Base-by-base conservation (phyloP, 2,113 vertebrate genomes). In the Oplegnathus fasciatus region DNA sequence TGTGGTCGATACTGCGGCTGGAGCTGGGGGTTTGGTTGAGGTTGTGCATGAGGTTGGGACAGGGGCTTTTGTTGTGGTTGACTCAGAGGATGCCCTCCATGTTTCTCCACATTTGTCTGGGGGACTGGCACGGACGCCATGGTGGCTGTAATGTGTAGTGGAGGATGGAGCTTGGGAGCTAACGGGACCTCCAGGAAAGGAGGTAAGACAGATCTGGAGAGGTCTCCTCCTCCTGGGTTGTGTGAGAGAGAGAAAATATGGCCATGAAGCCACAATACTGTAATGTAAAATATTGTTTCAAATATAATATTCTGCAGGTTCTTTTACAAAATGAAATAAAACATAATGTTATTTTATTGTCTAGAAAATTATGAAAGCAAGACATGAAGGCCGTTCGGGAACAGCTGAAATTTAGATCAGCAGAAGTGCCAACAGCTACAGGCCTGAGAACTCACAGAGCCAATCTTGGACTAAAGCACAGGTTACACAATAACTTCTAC, bases 221-320 rank as follows among this genome's bases (percentile, higher is more conserved):
- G 76, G 68, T 89, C 82, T 89, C 67, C 90, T 92, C 76, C 24
- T 86, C 90, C 90, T 95, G 81, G 89, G 61, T 91, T 88, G 72
- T 86, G 75, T 74, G 66, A 86, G 67, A 91, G 40, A 95, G 68
- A 93, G 57, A 90, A 84, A 88, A 92, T 80, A 90, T 77, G 69
- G 69, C 84, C 42, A 85, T 91, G 61, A 91, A 87, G 78, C 67
- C 70, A 88, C 52, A 82, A 84, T 60, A 26, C 44, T 61, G 24
- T 22, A 13, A 58, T 86, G 54, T 82, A 61, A 88, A 75, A 79
- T 72, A 58, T 54, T 8, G 76, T 34, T 65, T 61, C 2, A 75
- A 44, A 82, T 68, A 62, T 26, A 30, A 66, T 58, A 67, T 44
- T 64, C 30, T 46, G 2, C n/a, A 72, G 3, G 9, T 28, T 81